These are phyloP conservation scores for Merodon equestris DNA, from an alignment of 2,888 invertebrate species.

Conservation along the genomic window DNA sequence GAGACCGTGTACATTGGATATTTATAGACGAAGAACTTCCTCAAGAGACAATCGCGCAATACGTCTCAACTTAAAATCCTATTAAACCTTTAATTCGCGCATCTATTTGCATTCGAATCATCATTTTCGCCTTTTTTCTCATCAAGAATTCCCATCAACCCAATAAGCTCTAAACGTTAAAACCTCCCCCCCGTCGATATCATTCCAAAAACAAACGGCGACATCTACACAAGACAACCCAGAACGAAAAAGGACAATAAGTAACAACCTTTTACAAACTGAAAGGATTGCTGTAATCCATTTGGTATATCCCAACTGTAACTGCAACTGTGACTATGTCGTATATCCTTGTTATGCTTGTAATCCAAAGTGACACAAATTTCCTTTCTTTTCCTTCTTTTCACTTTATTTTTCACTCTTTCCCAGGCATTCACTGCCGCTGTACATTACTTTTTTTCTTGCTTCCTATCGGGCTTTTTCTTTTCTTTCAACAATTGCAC, in stretches of 20 bases:
- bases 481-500: constrained; percentile 3
- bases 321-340: constrained; percentile 2
- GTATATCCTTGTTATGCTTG: constrained; percentile 52
- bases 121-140: too few relatives aligned
- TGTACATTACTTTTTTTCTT: not conserved
- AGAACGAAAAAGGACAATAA: not conserved
- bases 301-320: constrained; percentile 51
- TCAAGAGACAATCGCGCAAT: too few relatives aligned
- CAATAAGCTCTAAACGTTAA: too few relatives aligned
- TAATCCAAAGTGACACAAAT: constrained; percentile 47
- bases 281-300: constrained; percentile 46
- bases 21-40: too few relatives aligned
- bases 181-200: constrained; percentile 13
- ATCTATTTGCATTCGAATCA: too few relatives aligned
- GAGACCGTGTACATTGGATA: too few relatives aligned
- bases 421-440: constrained; percentile 24
- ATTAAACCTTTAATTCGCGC: too few relatives aligned
- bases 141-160: too few relatives aligned
- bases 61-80: too few relatives aligned
- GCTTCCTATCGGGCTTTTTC: not conserved
- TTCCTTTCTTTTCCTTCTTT: constrained; percentile 14
- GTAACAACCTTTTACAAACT: constrained; percentile 43
- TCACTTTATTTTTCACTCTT: constrained; percentile 23
- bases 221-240: not conserved
- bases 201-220: constrained; percentile 37